phyloP scores from a whole-genome alignment of 92 coral and sea anemone genomes.

The Umimayanthus kanabou region DNA sequence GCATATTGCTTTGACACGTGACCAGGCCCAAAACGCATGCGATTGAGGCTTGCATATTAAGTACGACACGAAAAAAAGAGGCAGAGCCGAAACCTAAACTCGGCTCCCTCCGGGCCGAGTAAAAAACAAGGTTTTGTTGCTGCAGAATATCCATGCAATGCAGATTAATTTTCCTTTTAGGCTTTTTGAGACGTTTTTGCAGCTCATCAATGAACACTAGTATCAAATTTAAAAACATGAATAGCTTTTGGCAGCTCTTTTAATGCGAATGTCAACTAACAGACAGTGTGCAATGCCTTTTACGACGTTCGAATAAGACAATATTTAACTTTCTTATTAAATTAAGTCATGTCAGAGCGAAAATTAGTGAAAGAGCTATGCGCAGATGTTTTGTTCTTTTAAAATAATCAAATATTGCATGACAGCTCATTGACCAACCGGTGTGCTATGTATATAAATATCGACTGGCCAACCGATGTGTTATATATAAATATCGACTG shows the following conservation, averaged over 20 bases:
- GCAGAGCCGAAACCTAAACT: no score
- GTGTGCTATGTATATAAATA: background rate
- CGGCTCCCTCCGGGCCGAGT: no score
- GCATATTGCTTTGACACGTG: no score
- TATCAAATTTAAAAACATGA: background rate
- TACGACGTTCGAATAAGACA: conserved; percentile 6
- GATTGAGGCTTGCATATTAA: no score
- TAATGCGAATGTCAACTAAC: background rate
- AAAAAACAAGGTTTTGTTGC: no score
- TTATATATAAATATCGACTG: background rate
- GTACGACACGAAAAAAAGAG: no score
- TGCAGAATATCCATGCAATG: no score
- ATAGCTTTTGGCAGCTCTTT: background rate
- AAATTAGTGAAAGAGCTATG: background rate
- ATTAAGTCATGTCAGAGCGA: background rate
- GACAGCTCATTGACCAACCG: background rate
- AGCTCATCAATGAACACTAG: no score
- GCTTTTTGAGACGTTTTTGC: no score
- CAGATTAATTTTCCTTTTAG: no score
- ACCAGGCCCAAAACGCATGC: no score
- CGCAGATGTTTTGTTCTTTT: background rate
- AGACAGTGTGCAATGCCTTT: background rate
- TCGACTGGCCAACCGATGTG: background rate
- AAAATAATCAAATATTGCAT: background rate
- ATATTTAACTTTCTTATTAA: background rate